Conservation (phyloP, 2,113 vertebrate genomes). For the Brevimyrus niger region DNA sequence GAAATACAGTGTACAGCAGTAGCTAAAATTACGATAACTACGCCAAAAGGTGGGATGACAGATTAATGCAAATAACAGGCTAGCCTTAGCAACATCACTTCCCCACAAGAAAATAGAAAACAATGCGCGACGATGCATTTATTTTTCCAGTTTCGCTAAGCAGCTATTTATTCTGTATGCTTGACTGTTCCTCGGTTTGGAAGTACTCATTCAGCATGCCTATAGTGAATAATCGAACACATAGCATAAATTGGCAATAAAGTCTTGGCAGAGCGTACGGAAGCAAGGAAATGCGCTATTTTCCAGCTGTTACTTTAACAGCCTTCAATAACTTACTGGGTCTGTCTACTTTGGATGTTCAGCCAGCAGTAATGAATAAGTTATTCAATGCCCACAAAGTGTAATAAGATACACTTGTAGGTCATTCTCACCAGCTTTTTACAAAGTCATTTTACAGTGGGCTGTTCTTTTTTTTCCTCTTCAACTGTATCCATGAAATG, state of each 20-base stretch:
- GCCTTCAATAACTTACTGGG: conserved; percentile 13
- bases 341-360: background rate
- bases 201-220: conserved; percentile 1
- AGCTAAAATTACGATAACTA: background rate
- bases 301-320: conserved; percentile 29
- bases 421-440: conserved; percentile 13
- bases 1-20: background rate
- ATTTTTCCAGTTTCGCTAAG: background rate
- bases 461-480: background rate
- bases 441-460: background rate
- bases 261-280: conserved; percentile 20
- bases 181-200: background rate
- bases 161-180: conserved; percentile 9
- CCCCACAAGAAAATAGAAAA: background rate
- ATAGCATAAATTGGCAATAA: conserved; percentile 24
- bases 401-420: conserved; percentile 23
- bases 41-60: background rate
- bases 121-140: background rate
- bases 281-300: conserved; percentile 17
- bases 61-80: background rate
- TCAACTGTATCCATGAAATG: background rate
- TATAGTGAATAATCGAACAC: conserved; percentile 19
- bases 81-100: background rate
- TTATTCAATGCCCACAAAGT: conserved; percentile 19
- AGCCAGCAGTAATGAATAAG: conserved; percentile 22